Evolutionary conservation across 2,113 vertebrate genomes (phyloP).

Genomic region (Ptyas mucosa): DNA sequence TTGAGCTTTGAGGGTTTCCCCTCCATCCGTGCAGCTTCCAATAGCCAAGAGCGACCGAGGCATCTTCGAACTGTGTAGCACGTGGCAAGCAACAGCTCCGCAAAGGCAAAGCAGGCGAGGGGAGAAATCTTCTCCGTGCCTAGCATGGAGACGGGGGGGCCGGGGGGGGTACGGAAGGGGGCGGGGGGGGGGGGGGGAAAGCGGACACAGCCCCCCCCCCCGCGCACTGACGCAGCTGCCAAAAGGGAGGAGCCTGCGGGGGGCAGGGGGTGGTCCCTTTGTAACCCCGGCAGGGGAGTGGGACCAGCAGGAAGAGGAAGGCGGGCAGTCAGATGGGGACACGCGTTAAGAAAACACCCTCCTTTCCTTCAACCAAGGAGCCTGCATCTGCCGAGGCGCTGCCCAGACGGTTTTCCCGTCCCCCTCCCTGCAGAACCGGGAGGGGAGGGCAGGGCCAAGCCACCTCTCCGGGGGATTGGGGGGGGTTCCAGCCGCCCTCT

Average conservation of each 20-base stretch:
- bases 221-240: not conserved
- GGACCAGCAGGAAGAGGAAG: not conserved
- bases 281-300: not conserved
- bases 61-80: not conserved
- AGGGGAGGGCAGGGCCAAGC: not conserved
- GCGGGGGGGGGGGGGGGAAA: not conserved
- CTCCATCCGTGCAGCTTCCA: not conserved
- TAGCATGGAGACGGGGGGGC: too few species aligned
- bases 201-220: not conserved
- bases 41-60: not conserved
- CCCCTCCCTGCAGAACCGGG: not conserved
- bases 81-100: not conserved
- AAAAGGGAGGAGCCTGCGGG: not conserved
- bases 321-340: constrained; percentile 35
- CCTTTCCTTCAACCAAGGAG: not conserved
- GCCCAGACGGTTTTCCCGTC: not conserved
- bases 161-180: too few species aligned
- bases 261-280: not conserved
- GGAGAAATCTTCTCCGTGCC: not conserved
- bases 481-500: not conserved
- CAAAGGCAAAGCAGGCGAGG: not conserved
- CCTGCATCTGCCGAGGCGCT: not conserved
- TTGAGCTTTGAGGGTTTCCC: not conserved
- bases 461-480: not conserved
- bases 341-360: not conserved